Evolutionary conservation across 2,888 invertebrate genomes (phyloP), one percentile per base, ranked within the genome.

Genomic region (Malacosoma neustria): DNA sequence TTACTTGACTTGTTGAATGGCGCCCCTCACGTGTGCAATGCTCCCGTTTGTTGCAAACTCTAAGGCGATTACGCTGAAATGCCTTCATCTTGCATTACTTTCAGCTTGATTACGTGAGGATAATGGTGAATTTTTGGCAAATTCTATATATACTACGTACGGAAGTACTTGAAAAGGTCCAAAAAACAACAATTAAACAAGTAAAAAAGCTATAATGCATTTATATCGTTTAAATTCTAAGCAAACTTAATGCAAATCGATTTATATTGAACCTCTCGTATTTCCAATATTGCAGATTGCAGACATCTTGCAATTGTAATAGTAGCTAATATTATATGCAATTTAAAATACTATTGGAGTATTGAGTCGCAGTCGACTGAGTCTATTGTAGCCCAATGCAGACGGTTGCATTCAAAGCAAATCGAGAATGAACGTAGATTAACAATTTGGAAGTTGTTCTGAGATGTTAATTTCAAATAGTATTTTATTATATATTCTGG

Each of bases 391-490:
- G 58, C 43, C 49, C 42, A 40, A 45, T 48, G 48, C 57, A 57
- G 61, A 56, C 67, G 62, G 59, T 59, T 58, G 63, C 66, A 71
- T 70, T 80, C 61, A 61, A 46, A 72, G 65, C 61, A 68, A 81
- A 75, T 81, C 72, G 73, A 70, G 71, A 81, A 76, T 81, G 74
- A 76, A 79, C 72, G 57, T 49, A 72, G 81, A 81, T 82, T 77
- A 79, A 73, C 75, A 69, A 64, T 72, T 63, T 57, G 57, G 57
- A 74, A 77, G 69, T 75, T 69, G 55, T 50, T 61, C 58, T 54
- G 61, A 68, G 62, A 69, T 61, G 60, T 57, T 68, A 65, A 68
- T 70, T 66, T 64, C 53, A 48, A 50, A 58, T 38, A 49, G n/a
- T n/a, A n/a, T n/a, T n/a, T n/a, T n/a, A n/a, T n/a, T n/a, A n/a